Conservation (phyloP, 2,888 invertebrate genomes). For the Agrochola litura region DNA sequence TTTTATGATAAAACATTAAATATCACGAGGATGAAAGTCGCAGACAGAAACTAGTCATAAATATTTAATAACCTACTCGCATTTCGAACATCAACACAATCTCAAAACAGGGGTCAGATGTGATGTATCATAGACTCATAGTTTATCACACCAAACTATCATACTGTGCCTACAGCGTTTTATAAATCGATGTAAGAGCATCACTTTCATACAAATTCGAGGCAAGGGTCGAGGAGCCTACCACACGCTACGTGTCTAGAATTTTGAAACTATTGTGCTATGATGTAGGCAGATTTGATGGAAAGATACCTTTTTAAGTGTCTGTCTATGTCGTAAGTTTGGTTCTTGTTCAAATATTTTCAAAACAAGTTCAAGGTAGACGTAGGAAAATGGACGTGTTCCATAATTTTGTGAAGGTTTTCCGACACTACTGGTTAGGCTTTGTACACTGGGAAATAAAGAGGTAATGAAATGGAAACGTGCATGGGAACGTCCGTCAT, state of each 20-base stretch:
- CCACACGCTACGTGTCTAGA: slow-evolving; percentile 78
- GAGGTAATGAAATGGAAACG: too few relatives aligned
- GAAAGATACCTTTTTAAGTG: slow-evolving; percentile 16
- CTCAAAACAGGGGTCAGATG: slow-evolving; percentile 51
- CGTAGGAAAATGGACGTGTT: neutral
- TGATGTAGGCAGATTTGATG: slow-evolving; percentile 33
- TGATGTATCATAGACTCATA: slow-evolving; percentile 38
- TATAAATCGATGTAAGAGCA: slow-evolving; percentile 74
- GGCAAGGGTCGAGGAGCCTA: slow-evolving; percentile 77
- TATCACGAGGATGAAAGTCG: too few relatives aligned
- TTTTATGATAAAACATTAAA: neutral
- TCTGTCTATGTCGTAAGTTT: neutral
- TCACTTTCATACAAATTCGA: slow-evolving; percentile 76
- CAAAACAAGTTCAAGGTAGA: neutral
- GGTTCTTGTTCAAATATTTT: neutral
- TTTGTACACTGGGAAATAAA: too few relatives aligned
- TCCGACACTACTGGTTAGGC: too few relatives aligned
- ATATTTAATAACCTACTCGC: slow-evolving; percentile 22
- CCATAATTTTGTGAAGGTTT: too few relatives aligned
- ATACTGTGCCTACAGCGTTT: slow-evolving; percentile 55
- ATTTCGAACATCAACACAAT: slow-evolving; percentile 55
- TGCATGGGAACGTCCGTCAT: too few relatives aligned
- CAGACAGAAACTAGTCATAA: neutral
- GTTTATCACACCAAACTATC: slow-evolving; percentile 47
- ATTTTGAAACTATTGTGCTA: slow-evolving; percentile 60